A percentile compares a stretch with the other conserved stretches of the same genome.
These are phyloP conservation scores for Onychorhynchus coronatus DNA, from an alignment of 2,113 vertebrate genomes.

Conservation along the genomic window DNA sequence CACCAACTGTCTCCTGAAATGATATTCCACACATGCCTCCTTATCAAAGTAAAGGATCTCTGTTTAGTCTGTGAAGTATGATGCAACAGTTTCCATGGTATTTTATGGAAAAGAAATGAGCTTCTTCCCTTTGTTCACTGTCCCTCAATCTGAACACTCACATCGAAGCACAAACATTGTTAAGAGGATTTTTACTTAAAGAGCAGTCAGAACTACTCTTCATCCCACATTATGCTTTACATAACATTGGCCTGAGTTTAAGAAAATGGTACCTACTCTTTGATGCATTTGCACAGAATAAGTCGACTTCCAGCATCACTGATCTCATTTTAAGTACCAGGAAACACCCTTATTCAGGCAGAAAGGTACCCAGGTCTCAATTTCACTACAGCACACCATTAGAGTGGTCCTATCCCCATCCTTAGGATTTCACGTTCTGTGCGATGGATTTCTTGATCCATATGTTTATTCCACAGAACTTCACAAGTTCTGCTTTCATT, in stretches of 20 bases:
- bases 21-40: background rate
- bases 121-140: background rate
- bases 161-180: background rate
- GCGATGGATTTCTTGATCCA: accelerated
- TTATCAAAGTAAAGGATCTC: background rate
- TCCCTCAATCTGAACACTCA: background rate
- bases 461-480: background rate
- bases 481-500: background rate
- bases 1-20: background rate
- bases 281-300: background rate
- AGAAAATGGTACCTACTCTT: background rate
- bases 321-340: background rate
- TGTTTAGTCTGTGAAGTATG: background rate
- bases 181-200: background rate
- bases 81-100: background rate
- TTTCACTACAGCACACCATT: background rate
- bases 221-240: background rate
- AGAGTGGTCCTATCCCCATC: background rate
- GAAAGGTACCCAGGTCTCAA: background rate
- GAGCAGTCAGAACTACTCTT: background rate
- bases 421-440: background rate
- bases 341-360: background rate
- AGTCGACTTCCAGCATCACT: background rate
- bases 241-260: background rate
- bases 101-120: background rate